Evolutionary conservation across 2,113 vertebrate species (phyloP).

Genomic region (Ameiurus melas): DNA sequence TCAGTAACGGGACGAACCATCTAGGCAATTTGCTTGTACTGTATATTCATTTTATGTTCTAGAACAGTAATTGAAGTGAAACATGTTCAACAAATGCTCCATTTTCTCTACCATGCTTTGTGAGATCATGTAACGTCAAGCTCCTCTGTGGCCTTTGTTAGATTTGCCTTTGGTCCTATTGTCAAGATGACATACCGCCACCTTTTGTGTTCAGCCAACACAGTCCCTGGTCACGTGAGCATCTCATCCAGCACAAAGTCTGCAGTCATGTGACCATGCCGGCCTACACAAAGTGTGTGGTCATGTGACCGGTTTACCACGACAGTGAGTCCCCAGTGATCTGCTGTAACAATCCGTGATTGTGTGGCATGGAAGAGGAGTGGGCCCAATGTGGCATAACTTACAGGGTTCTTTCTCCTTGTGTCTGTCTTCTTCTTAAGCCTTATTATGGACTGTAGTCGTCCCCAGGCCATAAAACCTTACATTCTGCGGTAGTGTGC

Average conservation of each 20-base stretch:
- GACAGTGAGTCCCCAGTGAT: slow-evolving; percentile 56
- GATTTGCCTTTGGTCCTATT: slow-evolving; percentile 36
- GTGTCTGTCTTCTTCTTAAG: neutral
- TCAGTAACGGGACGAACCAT: neutral
- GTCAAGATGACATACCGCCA: slow-evolving; percentile 54
- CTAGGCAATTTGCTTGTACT: neutral
- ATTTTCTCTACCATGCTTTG: neutral
- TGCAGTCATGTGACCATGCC: slow-evolving; percentile 23
- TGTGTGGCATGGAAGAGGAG: slow-evolving; percentile 57
- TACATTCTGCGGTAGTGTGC: neutral
- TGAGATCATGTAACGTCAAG: slow-evolving; percentile 32
- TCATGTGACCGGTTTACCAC: slow-evolving; percentile 51
- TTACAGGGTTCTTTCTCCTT: slow-evolving; percentile 30
- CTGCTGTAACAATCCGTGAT: slow-evolving; percentile 58
- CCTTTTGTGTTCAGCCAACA: slow-evolving; percentile 49
- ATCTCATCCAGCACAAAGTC: slow-evolving; percentile 19
- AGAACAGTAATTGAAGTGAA: neutral
- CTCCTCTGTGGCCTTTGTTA: slow-evolving; percentile 32
- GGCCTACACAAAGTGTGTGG: slow-evolving; percentile 14
- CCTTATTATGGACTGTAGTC: neutral
- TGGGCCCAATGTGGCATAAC: slow-evolving; percentile 52
- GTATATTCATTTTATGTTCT: neutral
- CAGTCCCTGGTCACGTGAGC: slow-evolving; percentile 25
- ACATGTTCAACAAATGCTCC: neutral
- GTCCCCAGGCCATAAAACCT: neutral